Conservation (phyloP, 2,113 vertebrate species). For the Melanerpes formicivorus region DNA sequence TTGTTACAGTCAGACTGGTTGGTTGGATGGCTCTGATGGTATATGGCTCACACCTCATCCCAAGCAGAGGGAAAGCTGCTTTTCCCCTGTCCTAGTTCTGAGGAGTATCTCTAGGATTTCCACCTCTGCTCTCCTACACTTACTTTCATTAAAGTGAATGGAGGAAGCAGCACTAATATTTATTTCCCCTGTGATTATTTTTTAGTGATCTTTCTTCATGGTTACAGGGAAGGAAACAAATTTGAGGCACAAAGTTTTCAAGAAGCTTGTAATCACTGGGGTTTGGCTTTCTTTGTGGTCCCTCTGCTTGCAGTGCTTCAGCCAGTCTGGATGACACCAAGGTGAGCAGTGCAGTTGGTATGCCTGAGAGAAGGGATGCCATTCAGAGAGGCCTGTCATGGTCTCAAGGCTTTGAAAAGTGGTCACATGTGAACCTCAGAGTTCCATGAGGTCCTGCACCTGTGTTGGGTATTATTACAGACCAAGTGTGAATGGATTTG, state of each 20-base stretch:
- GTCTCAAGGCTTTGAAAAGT: neutral
- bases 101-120: neutral
- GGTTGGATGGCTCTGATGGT: neutral
- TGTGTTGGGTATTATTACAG: neutral
- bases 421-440: neutral
- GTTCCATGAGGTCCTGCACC: neutral
- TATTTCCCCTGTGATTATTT: neutral
- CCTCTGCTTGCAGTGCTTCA: neutral
- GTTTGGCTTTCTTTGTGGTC: neutral
- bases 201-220: neutral
- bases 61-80: neutral
- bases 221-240: neutral
- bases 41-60: neutral
- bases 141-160: neutral
- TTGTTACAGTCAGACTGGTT: neutral
- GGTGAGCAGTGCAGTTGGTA: neutral
- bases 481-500: neutral
- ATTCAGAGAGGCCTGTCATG: neutral
- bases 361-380: neutral
- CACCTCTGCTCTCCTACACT: neutral
- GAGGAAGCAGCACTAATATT: neutral
- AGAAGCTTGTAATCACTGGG: neutral
- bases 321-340: neutral
- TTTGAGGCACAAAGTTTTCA: neutral
- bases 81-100: neutral